Evolutionary conservation across 2,113 vertebrate species (phyloP).

Genomic region (Heliornis fulica): DNA sequence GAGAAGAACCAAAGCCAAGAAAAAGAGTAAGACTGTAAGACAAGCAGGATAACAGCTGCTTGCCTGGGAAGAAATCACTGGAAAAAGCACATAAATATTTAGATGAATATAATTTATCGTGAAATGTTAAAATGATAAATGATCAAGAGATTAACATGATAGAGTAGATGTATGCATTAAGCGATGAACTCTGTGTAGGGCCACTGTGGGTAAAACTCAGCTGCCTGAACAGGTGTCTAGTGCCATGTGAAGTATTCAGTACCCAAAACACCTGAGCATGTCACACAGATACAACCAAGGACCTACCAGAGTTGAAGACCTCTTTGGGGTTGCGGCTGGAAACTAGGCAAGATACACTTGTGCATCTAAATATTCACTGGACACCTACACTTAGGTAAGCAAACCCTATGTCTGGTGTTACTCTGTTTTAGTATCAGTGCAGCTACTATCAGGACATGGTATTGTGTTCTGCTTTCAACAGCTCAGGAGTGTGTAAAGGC

Average conservation of each 20-base stretch:
- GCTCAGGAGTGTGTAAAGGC: neutral
- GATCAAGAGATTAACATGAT: neutral
- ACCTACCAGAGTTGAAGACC: neutral
- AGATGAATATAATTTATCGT: neutral
- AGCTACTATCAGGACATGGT: neutral
- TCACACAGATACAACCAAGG: neutral
- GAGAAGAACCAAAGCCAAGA: neutral
- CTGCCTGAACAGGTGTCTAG: neutral
- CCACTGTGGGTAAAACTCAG: neutral
- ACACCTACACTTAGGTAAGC: neutral
- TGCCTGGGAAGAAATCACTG: neutral
- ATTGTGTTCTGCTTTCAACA: neutral
- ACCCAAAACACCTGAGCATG: neutral
- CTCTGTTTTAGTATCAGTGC: neutral
- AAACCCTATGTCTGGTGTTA: neutral
- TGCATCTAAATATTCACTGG: neutral
- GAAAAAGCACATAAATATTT: neutral
- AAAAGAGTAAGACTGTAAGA: neutral
- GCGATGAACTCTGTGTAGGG: neutral
- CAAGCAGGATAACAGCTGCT: neutral
- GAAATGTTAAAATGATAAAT: neutral
- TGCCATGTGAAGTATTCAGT: neutral
- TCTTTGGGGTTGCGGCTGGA: neutral
- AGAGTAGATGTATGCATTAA: neutral
- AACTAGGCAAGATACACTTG: neutral